phyloP scores from a whole-genome alignment of 2,113 vertebrate species.

The Todiramphus saurophagus region DNA sequence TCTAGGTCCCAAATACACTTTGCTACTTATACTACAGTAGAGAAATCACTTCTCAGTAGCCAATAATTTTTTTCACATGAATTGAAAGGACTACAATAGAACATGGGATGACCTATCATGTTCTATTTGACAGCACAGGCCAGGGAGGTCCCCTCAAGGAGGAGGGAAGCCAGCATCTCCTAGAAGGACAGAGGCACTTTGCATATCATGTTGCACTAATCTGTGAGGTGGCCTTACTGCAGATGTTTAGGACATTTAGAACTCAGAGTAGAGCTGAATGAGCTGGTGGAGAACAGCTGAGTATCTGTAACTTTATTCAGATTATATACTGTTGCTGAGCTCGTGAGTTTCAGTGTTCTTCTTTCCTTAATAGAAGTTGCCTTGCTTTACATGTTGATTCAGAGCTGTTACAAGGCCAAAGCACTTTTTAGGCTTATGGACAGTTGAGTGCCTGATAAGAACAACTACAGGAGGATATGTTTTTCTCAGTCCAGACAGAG shows the following conservation, averaged over 20 bases:
- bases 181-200: not conserved
- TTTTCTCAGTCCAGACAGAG: not conserved
- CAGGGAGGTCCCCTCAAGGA: not conserved
- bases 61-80: not conserved
- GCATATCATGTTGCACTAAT: not conserved
- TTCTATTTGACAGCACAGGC: not conserved
- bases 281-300: not conserved
- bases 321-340: fast-evolving
- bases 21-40: not conserved
- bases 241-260: not conserved
- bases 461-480: not conserved
- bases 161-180: not conserved
- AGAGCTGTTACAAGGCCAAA: not conserved
- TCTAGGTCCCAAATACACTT: not conserved
- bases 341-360: not conserved
- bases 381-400: not conserved
- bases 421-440: not conserved
- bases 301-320: not conserved
- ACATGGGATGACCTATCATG: not conserved
- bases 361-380: not conserved
- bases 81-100: not conserved
- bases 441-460: not conserved
- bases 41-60: not conserved
- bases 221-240: not conserved
- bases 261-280: not conserved